Conservation (phyloP, 1,140 invertebrate species). For the Thereuonema tuberculata region DNA sequence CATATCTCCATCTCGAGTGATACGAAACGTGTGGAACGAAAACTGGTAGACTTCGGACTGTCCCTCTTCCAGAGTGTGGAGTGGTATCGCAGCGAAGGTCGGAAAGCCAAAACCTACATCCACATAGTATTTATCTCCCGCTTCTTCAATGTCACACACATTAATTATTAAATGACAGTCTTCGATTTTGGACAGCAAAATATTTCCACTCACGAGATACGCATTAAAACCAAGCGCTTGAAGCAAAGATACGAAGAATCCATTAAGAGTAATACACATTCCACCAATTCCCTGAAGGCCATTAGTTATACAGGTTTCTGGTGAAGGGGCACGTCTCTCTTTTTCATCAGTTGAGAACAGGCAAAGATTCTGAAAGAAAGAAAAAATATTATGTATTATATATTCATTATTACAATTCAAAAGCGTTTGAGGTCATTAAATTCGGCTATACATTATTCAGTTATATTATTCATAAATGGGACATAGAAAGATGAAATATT, state of each 20-base stretch:
- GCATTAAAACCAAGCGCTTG: background rate
- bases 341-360: background rate
- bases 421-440: no score
- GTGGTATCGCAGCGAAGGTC: background rate
- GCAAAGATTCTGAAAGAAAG: background rate
- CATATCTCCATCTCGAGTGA: background rate
- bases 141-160: background rate
- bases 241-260: background rate
- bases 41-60: background rate
- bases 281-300: background rate
- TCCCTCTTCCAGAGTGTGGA: background rate
- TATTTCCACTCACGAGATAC: background rate
- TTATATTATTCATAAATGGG: no score
- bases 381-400: no score
- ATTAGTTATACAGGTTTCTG: background rate
- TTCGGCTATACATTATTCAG: no score
- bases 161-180: background rate
- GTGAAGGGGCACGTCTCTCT: background rate
- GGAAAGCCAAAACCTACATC: background rate
- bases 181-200: background rate
- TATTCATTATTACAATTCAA: no score
- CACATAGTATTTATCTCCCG: background rate
- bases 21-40: background rate
- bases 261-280: background rate
- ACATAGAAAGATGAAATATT: no score